phyloP scores from a whole-genome alignment of 2,113 vertebrate genomes.

The Ptilorrhoa leucosticta region DNA sequence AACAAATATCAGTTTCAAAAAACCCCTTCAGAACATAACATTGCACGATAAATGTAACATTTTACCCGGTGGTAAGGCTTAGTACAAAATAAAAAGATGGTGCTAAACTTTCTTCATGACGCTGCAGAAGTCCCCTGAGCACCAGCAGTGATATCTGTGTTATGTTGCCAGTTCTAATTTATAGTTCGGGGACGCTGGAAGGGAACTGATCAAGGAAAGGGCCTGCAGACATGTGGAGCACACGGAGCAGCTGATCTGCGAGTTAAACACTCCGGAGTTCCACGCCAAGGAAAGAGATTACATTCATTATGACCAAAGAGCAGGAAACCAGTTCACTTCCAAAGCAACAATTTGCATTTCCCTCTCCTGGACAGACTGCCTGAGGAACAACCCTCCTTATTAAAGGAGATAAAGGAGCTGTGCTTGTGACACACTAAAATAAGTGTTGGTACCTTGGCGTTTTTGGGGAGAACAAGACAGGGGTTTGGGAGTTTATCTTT shows the following conservation, averaged over 20 bases:
- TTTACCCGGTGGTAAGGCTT: not conserved
- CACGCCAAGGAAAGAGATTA: not conserved
- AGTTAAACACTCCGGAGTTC: not conserved
- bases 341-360: conserved; percentile 41
- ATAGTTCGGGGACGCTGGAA: not conserved
- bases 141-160: not conserved
- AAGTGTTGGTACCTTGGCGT: not conserved
- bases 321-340: conserved; percentile 24
- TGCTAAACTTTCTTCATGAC: not conserved
- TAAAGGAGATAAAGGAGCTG: not conserved
- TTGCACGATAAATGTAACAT: not conserved
- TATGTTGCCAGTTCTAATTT: not conserved
- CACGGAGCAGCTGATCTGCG: not conserved
- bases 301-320: conserved; percentile 27
- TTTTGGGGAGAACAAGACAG: not conserved
- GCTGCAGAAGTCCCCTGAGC: not conserved
- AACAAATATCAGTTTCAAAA: not conserved
- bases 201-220: not conserved
- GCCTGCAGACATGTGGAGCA: not conserved
- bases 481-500: not conserved
- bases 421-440: not conserved
- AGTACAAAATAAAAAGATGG: not conserved
- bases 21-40: not conserved
- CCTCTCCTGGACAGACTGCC: not conserved
- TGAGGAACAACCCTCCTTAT: not conserved